Base-by-base conservation (phyloP, 2,113 vertebrate species). In the Hippocampus mohnikei region DNA sequence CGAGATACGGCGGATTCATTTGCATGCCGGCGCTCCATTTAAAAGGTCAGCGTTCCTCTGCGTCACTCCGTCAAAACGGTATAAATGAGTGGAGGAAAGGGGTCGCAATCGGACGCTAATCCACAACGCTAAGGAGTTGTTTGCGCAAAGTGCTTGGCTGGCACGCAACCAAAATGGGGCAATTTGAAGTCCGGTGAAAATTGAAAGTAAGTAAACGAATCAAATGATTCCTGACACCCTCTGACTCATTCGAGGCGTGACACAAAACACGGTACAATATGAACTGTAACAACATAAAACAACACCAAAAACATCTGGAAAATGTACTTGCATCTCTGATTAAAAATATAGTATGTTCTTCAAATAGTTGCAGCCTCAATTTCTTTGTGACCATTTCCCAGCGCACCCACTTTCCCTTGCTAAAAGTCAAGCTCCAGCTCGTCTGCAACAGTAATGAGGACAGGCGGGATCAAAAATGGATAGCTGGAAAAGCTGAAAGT, bases 21-120 rank as follows among this genome's bases (percentile, higher is more conserved):
- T 70, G 23, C 15, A 15, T 67, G 61, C 15, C 33, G 11, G 44
- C 27, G 58, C 58, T 15, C 27, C 27, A 16, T 60, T 46, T 1
- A 20, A 37, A 1, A 56, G 70, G 61, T 78, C 76, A 63, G 13
- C 42, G 61, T 29, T 74, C n/a, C 33, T 61, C 40, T 66, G n/a
- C 5, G 10, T 9, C 56, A 16, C 53, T 61, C 23, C 65, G 62
- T 61, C 5, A 21, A 50, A 69, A 59, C 25, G 50, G 55, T 33
- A 33, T 23, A 33, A 60, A 60, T 60, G 58, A 60, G 58, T 18
- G 25, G 50, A 55, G n/a, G 8, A 67, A 67, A 67, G 48, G 66
- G 20, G 9, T 2, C 29, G 13, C 58, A 59, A 23, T 59, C 33
- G 58, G 27, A 60, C 16, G 27, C 27, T 60, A 60, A 60, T 60